Percentiles rank a stretch among this genome's conserved stretches.
Conservation (phyloP, 2,113 vertebrate species). For the Rhagologus leucostigma region DNA sequence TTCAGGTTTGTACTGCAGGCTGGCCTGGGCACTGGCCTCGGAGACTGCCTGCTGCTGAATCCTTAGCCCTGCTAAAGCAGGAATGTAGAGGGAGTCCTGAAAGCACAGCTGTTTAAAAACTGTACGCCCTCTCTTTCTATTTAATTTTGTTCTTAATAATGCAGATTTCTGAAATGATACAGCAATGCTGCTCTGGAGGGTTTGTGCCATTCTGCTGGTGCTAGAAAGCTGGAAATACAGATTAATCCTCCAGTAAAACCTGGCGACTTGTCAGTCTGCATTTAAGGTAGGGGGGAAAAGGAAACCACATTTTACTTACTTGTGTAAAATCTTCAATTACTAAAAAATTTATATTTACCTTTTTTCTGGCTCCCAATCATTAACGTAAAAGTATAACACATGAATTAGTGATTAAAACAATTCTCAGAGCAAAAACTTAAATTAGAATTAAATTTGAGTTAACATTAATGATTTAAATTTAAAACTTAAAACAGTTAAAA, state of each 20-base stretch:
- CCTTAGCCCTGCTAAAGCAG: background rate
- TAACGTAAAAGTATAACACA: background rate
- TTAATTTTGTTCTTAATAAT: background rate
- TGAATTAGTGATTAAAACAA: background rate
- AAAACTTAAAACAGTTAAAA: background rate
- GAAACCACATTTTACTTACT: background rate
- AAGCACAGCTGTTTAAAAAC: background rate
- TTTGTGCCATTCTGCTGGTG: background rate
- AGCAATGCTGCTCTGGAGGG: background rate
- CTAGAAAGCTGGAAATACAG: background rate
- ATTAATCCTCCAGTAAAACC: background rate
- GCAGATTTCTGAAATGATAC: background rate
- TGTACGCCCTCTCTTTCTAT: background rate
- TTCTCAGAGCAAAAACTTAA: background rate
- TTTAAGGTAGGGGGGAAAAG: fast-evolving
- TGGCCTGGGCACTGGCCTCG: background rate
- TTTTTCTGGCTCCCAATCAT: background rate
- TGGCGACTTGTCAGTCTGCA: background rate
- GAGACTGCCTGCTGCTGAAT: background rate
- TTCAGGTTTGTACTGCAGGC: background rate
- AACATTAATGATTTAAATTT: background rate
- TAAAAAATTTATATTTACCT: background rate
- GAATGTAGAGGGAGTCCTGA: fast-evolving
- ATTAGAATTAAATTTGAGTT: background rate
- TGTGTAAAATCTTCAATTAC: background rate